These are phyloP conservation scores for Poecilus cupreus DNA, from an alignment of 2,888 invertebrate genomes.

Conservation along the genomic window DNA sequence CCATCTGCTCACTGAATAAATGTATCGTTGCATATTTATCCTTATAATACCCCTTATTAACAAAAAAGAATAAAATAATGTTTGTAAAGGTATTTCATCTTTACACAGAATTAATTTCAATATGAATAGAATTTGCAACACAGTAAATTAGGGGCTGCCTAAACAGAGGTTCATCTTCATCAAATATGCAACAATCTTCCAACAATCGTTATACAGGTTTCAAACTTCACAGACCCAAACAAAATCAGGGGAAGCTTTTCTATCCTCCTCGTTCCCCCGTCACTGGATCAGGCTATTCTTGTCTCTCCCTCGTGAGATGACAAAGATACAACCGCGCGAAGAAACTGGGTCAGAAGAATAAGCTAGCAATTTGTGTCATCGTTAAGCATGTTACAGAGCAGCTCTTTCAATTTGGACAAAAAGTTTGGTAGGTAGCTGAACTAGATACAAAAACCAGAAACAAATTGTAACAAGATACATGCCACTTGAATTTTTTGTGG, in stretches of 20 bases:
- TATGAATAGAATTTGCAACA: slow-evolving; percentile 8
- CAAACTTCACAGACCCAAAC: background rate
- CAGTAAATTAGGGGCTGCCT: too few relatives aligned
- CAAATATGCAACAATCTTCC: background rate
- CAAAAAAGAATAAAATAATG: background rate
- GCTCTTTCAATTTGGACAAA: background rate
- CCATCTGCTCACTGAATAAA: background rate
- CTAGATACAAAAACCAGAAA: slow-evolving; percentile 30
- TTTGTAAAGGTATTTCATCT: too few relatives aligned
- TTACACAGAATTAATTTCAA: background rate
- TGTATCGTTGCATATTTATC: background rate
- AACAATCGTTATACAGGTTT: slow-evolving; percentile 20
- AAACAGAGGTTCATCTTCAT: background rate
- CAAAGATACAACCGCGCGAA: background rate
- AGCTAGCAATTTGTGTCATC: slow-evolving; percentile 10
- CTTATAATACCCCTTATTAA: slow-evolving; percentile 14
- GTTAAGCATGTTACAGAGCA: slow-evolving; percentile 25
- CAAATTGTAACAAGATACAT: slow-evolving; percentile 52
- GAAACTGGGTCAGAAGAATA: slow-evolving; percentile 16
- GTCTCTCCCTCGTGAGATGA: background rate
- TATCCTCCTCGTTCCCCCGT: background rate
- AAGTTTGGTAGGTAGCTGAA: background rate
- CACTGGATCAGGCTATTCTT: background rate
- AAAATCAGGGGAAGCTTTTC: background rate
- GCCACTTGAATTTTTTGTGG: slow-evolving; percentile 45